phyloP scores from a whole-genome alignment of 2,113 vertebrate species.

The Trinectes maculatus region DNA sequence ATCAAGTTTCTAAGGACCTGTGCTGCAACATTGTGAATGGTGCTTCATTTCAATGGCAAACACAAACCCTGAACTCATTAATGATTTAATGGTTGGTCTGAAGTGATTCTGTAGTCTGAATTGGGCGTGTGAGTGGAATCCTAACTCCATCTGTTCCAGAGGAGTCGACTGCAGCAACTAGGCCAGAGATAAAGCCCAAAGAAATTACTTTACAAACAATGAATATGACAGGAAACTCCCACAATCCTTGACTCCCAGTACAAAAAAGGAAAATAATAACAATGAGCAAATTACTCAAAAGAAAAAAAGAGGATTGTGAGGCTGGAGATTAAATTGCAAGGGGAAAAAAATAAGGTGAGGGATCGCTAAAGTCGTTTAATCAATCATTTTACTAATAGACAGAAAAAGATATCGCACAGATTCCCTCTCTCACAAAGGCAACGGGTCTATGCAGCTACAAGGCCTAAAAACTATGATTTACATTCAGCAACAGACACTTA shows the following conservation, averaged over 20 bases:
- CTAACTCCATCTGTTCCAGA: conserved; percentile 24
- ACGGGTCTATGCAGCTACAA: background rate
- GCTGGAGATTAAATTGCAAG: background rate
- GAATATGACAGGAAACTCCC: background rate
- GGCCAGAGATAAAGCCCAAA: background rate
- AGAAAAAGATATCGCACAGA: background rate
- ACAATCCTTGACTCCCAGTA: background rate
- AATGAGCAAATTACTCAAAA: background rate
- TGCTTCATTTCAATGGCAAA: conserved; percentile 56
- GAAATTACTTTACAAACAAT: background rate
- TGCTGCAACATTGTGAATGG: conserved; percentile 20
- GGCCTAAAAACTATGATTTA: background rate
- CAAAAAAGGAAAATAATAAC: background rate
- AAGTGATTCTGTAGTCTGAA: conserved; percentile 44
- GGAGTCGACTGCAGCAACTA: background rate
- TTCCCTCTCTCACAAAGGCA: background rate
- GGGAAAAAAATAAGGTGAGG: background rate
- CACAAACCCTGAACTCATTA: conserved; percentile 56
- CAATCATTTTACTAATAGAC: background rate
- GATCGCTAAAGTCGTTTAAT: background rate
- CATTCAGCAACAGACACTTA: background rate
- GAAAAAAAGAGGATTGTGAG: background rate
- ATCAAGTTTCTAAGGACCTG: conserved; percentile 1
- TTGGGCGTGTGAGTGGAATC: conserved; percentile 30
- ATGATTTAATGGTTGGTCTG: conserved; percentile 47